These are phyloP conservation scores for Heliconius hewitsoni DNA, from an alignment of 1,140 invertebrate species.

Conservation along the genomic window DNA sequence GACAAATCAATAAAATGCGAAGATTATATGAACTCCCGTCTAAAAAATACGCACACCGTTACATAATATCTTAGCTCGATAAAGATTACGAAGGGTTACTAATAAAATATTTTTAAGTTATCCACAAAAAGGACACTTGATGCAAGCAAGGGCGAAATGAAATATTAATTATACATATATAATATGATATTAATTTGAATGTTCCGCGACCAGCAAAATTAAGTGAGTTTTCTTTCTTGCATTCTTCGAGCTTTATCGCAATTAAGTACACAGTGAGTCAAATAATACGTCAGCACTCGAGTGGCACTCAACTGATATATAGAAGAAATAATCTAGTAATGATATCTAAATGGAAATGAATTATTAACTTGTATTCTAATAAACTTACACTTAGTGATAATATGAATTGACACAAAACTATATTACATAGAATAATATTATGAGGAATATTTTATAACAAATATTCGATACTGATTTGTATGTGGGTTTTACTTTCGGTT, in stretches of 20 bases:
- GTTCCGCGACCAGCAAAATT: slow-evolving; percentile 43
- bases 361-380: neutral
- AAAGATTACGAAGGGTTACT: neutral
- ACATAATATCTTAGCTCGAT: neutral
- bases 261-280: slow-evolving; percentile 50
- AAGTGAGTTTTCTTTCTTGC: slow-evolving; percentile 7
- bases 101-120: neutral
- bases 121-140: neutral
- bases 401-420: slow-evolving; percentile 69
- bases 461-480: slow-evolving; percentile 67
- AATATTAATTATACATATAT: neutral
- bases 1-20: slow-evolving; percentile 12
- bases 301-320: slow-evolving; percentile 12
- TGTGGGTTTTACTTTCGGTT: slow-evolving; percentile 67
- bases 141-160: neutral
- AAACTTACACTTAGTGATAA: slow-evolving; percentile 40
- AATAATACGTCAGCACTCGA: slow-evolving; percentile 31
- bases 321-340: slow-evolving; percentile 32
- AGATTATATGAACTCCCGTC: slow-evolving; percentile 19
- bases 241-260: slow-evolving; percentile 26
- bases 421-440: slow-evolving; percentile 47
- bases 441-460: slow-evolving; percentile 74
- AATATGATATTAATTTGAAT: slow-evolving; percentile 34
- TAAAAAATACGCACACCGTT: neutral
- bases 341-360: slow-evolving; percentile 6